phyloP scores from a whole-genome alignment of 2,797 vertebrate genomes.

The Cottoperca gobio region DNA sequence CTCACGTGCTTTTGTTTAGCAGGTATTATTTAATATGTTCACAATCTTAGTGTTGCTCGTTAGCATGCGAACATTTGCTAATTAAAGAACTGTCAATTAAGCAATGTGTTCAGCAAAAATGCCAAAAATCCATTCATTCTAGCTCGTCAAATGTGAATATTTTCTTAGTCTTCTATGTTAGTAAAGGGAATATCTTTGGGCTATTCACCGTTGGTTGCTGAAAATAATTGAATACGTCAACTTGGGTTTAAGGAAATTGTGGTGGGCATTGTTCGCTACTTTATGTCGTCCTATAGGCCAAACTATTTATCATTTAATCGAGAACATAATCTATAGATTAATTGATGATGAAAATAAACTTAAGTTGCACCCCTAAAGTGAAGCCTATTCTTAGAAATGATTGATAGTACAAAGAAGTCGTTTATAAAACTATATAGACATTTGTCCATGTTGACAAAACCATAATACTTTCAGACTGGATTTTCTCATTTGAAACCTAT shows the following conservation, averaged over 20 bases:
- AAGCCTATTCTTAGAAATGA: neutral
- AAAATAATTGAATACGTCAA: neutral
- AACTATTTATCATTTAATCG: neutral
- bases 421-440: neutral
- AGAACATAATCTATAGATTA: neutral
- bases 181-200: neutral
- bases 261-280: neutral
- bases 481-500: neutral
- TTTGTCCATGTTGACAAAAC: neutral
- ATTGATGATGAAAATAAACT: neutral
- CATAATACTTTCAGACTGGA: neutral
- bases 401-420: neutral
- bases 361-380: neutral
- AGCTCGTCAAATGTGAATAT: neutral
- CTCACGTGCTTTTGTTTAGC: neutral
- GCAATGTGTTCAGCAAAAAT: neutral
- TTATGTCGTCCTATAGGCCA: neutral
- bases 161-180: neutral
- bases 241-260: neutral
- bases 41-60: neutral
- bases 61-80: neutral
- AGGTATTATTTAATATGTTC: neutral
- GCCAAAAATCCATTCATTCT: neutral
- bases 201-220: neutral
- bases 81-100: neutral